Percentiles rank a stretch among this genome's conserved stretches.
These are phyloP conservation scores for Microcebus ravelobensis DNA, from an alignment of 2,113 vertebrate species.

Conservation along the genomic window DNA sequence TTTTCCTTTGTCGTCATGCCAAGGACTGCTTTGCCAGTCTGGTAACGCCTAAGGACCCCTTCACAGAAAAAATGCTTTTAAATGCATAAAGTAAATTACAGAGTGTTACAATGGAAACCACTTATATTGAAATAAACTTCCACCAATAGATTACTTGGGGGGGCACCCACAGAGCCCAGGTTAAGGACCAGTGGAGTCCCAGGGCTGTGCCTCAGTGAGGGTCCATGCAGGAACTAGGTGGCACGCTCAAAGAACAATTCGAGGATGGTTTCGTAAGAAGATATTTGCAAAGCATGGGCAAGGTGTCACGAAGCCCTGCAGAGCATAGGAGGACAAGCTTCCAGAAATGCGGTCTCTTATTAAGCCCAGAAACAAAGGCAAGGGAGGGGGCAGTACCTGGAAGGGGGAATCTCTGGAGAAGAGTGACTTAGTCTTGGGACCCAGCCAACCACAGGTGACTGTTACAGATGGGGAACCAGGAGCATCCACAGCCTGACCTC, in stretches of 20 bases:
- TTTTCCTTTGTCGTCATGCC: not conserved
- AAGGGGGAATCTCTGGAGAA: not conserved
- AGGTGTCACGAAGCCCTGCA: accelerated
- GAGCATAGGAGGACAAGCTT: not conserved
- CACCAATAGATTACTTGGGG: not conserved
- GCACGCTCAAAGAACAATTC: not conserved
- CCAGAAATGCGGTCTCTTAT: not conserved
- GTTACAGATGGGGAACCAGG: accelerated
- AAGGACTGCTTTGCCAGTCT: not conserved
- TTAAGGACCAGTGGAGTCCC: not conserved
- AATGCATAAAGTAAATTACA: not conserved
- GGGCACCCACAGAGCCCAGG: accelerated
- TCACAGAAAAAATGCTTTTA: not conserved
- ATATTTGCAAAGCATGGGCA: not conserved
- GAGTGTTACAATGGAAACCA: not conserved
- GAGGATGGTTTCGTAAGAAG: not conserved
- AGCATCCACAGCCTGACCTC: not conserved
- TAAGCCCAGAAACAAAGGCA: not conserved
- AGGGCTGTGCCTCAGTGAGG: too few relatives aligned
- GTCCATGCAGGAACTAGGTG: not conserved
- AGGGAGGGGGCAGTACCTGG: not conserved
- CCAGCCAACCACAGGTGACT: accelerated
- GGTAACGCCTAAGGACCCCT: not conserved
- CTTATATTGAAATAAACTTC: not conserved
- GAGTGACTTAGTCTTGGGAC: too few relatives aligned